Evolutionary conservation across 2,888 invertebrate genomes (phyloP).

Genomic region (Catocala fraxini): DNA sequence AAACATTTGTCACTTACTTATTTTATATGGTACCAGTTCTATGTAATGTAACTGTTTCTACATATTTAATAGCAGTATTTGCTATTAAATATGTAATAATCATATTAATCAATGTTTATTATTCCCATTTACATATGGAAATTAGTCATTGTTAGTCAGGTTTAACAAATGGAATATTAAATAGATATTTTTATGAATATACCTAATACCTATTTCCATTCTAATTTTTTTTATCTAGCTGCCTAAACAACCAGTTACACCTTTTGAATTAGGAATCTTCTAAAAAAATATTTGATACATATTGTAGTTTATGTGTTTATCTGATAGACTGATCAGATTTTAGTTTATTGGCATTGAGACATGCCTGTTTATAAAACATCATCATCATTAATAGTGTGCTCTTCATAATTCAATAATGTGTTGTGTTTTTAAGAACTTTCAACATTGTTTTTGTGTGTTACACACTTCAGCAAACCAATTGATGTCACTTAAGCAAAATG

Average conservation of each 20-base stretch:
- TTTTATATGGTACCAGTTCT: too few species aligned
- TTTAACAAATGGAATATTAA: background rate
- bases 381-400: too few species aligned
- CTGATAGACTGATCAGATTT: too few species aligned
- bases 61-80: constrained; percentile 13
- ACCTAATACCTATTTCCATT: background rate
- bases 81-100: constrained; percentile 8
- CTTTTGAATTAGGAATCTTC: background rate
- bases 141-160: constrained; percentile 1
- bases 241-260: background rate
- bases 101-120: constrained; percentile 8
- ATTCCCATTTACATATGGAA: constrained; percentile 5
- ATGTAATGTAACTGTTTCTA: background rate
- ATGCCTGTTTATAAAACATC: too few species aligned
- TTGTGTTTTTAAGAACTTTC: background rate
- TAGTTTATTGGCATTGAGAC: too few species aligned
- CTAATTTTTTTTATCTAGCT: background rate
- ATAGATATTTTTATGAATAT: too few species aligned
- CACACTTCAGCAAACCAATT: background rate
- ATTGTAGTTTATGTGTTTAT: too few species aligned
- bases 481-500: background rate
- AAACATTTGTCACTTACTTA: constrained; percentile 35
- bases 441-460: background rate
- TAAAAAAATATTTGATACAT: too few species aligned
- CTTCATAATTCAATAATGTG: too few species aligned